phyloP scores from a whole-genome alignment of 2,888 invertebrate species.

The Morpho helenor region DNA sequence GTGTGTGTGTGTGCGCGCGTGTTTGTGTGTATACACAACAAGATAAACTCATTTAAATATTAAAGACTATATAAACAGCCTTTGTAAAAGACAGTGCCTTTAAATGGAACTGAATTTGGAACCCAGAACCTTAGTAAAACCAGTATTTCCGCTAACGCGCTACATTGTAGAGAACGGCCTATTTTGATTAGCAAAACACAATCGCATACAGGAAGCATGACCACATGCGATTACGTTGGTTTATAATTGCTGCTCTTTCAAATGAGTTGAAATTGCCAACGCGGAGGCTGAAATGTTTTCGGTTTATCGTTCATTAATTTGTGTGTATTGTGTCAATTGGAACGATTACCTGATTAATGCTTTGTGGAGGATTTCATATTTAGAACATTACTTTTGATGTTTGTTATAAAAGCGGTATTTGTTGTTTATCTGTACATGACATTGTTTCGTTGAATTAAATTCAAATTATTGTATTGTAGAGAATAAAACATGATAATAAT shows the following conservation, averaged over 20 bases:
- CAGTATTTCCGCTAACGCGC: too few relatives aligned
- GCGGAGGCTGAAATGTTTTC: conserved; percentile 64
- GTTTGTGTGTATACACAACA: background rate
- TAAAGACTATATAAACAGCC: background rate
- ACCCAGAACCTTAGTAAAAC: too few relatives aligned
- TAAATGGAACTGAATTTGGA: too few relatives aligned
- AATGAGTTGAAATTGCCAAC: conserved; percentile 62
- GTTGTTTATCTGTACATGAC: conserved; percentile 4
- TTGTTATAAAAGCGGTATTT: conserved; percentile 9
- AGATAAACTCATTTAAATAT: background rate
- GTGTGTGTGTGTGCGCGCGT: too few relatives aligned
- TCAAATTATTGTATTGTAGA: conserved; percentile 1
- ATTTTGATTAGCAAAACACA: conserved; percentile 10
- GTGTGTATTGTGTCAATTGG: conserved; percentile 65
- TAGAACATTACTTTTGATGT: conserved; percentile 14
- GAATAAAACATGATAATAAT: too few relatives aligned
- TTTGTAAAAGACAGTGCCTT: too few relatives aligned
- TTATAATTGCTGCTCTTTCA: conserved; percentile 73
- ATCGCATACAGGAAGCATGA: conserved; percentile 33
- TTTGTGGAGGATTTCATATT: conserved; percentile 32
- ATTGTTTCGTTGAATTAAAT: background rate
- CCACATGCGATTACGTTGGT: conserved; percentile 57
- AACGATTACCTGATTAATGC: conserved; percentile 59
- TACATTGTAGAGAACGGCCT: background rate
- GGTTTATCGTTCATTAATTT: conserved; percentile 71